Base-by-base conservation (phyloP, 2,113 vertebrate species). In the Eublepharis macularius region DNA sequence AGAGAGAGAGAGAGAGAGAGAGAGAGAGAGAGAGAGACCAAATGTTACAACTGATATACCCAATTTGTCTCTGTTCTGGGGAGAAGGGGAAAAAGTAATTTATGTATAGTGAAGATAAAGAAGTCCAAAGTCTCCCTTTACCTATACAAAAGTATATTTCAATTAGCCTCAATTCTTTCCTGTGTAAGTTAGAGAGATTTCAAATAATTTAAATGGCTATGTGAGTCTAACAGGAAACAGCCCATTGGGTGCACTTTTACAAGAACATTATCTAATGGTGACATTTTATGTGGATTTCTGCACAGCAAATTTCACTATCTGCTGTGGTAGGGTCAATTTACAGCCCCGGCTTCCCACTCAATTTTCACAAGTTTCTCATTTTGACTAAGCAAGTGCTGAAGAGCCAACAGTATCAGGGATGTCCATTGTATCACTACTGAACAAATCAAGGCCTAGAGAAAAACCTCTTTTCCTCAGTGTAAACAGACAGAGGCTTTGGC, bases 1-100 rank as follows among this genome's bases (percentile, higher is more conserved):
- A 63, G 26, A 47, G 45, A 80, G 60, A 0, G 39, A 87, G 80
- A 91, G 60, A 90, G 83, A 93, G 86, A 36, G 54, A 87, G 26
- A 63, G 26, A 47, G 45, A 80, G 60, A 0, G 39, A 87, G 80
- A 91, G 60, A 90, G 83, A 93, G 39, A 85, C 9, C 24, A 87
- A 78, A 26, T 69, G 69, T 92, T 90, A 87, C 2, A 43, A 79
- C 29, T 51, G 63, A 76, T 81, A 1, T 76, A 34, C 83, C 85
- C 80, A 79, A 12, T 29, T 43, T 69, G 80, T 29, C 74, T 69
- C 17, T 12, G 26, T 10, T 43, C 43, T 47, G 83, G 3, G 68
- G 34, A 13, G 75, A 32, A 90, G 57, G 57, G 19, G 21, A 51
- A 51, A 51, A 19, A 6, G 57, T 60, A 16, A 57, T 24, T 60